A percentile compares a stretch with the other conserved stretches of the same genome.
These are phyloP conservation scores for Axea sp. DNA, from an alignment of 2,888 invertebrate species.

Conservation along the genomic window DNA sequence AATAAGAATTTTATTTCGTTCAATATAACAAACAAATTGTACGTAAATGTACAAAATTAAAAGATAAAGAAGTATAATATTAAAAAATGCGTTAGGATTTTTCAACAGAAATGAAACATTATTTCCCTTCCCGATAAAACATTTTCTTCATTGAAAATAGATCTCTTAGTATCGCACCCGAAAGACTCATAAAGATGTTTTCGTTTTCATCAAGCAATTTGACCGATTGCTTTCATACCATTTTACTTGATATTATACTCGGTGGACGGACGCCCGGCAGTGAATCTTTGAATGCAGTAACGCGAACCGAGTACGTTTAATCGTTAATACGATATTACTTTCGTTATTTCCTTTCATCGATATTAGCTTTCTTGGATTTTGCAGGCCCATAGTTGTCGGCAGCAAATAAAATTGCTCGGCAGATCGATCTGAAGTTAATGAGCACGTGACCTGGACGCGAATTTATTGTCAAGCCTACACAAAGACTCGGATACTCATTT, in stretches of 20 bases:
- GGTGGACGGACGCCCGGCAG: constrained; percentile 26
- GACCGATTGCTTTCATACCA: constrained; percentile 40
- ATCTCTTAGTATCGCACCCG: constrained; percentile 1
- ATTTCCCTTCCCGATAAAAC: too few relatives aligned
- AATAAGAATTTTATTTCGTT: too few relatives aligned
- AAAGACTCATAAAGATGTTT: constrained; percentile 32
- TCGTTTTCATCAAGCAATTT: constrained; percentile 37
- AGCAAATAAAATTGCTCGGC: constrained; percentile 18
- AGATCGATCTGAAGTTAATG: constrained; percentile 42
- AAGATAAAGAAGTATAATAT: too few relatives aligned
- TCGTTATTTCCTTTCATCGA: constrained; percentile 54
- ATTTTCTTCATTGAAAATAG: too few relatives aligned
- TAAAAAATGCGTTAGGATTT: too few relatives aligned
- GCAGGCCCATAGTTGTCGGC: constrained; percentile 5
- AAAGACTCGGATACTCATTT: constrained; percentile 32
- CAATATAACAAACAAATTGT: too few relatives aligned
- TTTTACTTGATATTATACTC: constrained; percentile 30
- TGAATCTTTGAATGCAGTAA: constrained; percentile 18
- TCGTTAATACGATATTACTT: constrained; percentile 51
- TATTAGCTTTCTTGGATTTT: constrained; percentile 52
- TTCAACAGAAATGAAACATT: too few relatives aligned
- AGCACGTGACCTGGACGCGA: constrained; percentile 29
- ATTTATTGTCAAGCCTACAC: constrained; percentile 31
- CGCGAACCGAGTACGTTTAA: constrained; percentile 40
- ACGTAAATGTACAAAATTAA: too few relatives aligned